Evolutionary conservation across 2,888 invertebrate genomes (phyloP).

Genomic region (Lasioglossum pauxillum): DNA sequence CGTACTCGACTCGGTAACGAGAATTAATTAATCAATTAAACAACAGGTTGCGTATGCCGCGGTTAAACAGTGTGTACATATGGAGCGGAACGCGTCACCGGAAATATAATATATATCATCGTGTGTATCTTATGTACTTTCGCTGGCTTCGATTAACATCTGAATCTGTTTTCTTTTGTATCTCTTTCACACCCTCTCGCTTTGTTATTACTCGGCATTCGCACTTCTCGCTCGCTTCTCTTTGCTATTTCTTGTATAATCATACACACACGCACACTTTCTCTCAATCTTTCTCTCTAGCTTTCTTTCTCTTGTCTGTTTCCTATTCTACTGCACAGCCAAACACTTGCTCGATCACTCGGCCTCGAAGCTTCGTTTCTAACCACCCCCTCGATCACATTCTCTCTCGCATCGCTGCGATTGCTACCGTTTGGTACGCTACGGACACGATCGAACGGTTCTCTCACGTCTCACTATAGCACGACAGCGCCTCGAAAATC

Average conservation of each 20-base stretch:
- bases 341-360: slow-evolving; percentile 83
- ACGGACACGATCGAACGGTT: slow-evolving; percentile 45
- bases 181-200: slow-evolving; percentile 57
- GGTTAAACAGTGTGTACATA: slow-evolving; percentile 34
- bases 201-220: slow-evolving; percentile 24
- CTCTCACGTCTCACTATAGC: not conserved
- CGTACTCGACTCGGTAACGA: slow-evolving; percentile 2
- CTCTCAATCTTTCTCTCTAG: slow-evolving; percentile 25
- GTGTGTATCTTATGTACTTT: slow-evolving; percentile 58
- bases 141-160: slow-evolving; percentile 76
- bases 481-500: not conserved
- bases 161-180: slow-evolving; percentile 63
- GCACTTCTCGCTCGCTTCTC: slow-evolving; percentile 21
- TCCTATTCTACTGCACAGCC: slow-evolving; percentile 83
- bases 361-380: slow-evolving; percentile 66
- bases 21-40: slow-evolving; percentile 24
- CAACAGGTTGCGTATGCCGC: slow-evolving; percentile 24
- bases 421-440: slow-evolving; percentile 56
- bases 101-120: not conserved
- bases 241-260: not conserved
- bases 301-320: slow-evolving; percentile 61
- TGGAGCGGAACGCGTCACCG: slow-evolving; percentile 32
- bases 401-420: slow-evolving; percentile 28
- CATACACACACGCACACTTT: slow-evolving; percentile 17
- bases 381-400: not conserved